These are phyloP conservation scores for Agrochola litura DNA, from an alignment of 2,888 invertebrate genomes.

Conservation along the genomic window DNA sequence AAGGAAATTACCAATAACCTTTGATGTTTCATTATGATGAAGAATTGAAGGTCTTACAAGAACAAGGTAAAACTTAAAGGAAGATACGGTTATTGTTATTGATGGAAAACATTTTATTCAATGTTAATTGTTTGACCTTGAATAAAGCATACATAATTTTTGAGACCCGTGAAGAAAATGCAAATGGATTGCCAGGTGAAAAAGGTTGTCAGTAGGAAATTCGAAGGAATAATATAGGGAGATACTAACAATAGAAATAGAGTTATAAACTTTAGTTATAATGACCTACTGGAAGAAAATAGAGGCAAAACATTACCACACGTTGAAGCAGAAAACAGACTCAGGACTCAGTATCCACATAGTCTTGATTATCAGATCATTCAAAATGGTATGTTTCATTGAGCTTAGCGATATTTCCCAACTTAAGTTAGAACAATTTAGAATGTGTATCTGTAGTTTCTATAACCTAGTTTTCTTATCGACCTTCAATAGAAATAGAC, in stretches of 20 bases:
- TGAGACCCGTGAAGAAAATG: neutral
- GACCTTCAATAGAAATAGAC: constrained; percentile 28
- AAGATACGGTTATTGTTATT: constrained; percentile 34
- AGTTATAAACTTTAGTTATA: neutral
- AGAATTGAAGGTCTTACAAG: constrained; percentile 41
- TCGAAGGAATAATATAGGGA: neutral
- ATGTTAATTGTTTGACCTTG: constrained; percentile 9
- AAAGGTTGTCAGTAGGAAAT: neutral
- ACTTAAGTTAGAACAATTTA: constrained; percentile 25
- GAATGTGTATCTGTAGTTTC: constrained; percentile 41
- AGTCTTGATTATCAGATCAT: neutral
- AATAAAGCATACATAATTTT: no score
- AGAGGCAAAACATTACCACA: no score
- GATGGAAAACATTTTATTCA: constrained; percentile 28
- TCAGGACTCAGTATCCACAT: neutral
- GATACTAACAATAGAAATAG: no score
- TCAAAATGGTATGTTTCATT: constrained; percentile 23
- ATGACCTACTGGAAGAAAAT: neutral
- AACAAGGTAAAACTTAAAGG: constrained; percentile 43
- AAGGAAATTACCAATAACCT: constrained; percentile 62
- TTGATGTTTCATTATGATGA: constrained; percentile 45
- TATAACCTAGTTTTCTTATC: constrained; percentile 44
- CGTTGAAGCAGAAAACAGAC: neutral
- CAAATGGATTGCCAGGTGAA: neutral
- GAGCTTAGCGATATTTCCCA: constrained; percentile 27